Evolutionary conservation across 2,113 vertebrate species (phyloP).

Genomic region (Podiceps cristatus): DNA sequence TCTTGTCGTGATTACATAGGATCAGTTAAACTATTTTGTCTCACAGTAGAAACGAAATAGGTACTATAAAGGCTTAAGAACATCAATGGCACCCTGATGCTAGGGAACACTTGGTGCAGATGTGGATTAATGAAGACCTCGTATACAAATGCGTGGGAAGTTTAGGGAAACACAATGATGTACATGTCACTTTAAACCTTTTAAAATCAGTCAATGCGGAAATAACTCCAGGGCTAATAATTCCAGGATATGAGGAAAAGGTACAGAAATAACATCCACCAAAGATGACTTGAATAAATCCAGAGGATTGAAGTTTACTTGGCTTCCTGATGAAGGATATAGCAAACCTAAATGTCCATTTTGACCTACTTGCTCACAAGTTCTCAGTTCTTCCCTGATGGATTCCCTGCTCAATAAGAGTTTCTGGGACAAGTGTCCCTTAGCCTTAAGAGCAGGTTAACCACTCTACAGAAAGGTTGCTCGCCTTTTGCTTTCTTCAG

Average conservation of each 20-base stretch:
- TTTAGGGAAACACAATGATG: conserved; percentile 46
- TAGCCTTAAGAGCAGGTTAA: conserved; percentile 78
- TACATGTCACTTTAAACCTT: conserved; percentile 42
- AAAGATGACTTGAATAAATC: conserved; percentile 73
- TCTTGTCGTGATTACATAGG: conserved; percentile 84
- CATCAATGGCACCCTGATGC: conserved; percentile 51
- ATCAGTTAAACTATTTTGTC: conserved; percentile 66
- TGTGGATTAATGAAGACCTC: conserved; percentile 56
- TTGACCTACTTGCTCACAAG: conserved; percentile 71
- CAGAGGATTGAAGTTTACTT: conserved; percentile 74
- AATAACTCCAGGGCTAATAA: conserved; percentile 66
- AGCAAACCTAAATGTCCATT: conserved; percentile 59
- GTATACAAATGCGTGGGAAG: conserved; percentile 42
- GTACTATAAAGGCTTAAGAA: conserved; percentile 43
- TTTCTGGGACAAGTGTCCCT: conserved; percentile 67
- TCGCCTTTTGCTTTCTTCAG: conserved; percentile 76
- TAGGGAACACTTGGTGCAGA: conserved; percentile 52
- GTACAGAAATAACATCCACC: conserved; percentile 72
- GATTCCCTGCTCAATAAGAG: conserved; percentile 73
- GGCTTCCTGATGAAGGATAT: conserved; percentile 78
- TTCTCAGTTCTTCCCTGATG: conserved; percentile 59
- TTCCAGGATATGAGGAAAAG: conserved; percentile 73
- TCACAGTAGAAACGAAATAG: conserved; percentile 63
- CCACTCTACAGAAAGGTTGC: conserved; percentile 66
- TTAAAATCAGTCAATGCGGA: conserved; percentile 64